These are phyloP conservation scores for Palaemon carinicauda DNA, from an alignment of 1,140 invertebrate genomes.

Conservation along the genomic window DNA sequence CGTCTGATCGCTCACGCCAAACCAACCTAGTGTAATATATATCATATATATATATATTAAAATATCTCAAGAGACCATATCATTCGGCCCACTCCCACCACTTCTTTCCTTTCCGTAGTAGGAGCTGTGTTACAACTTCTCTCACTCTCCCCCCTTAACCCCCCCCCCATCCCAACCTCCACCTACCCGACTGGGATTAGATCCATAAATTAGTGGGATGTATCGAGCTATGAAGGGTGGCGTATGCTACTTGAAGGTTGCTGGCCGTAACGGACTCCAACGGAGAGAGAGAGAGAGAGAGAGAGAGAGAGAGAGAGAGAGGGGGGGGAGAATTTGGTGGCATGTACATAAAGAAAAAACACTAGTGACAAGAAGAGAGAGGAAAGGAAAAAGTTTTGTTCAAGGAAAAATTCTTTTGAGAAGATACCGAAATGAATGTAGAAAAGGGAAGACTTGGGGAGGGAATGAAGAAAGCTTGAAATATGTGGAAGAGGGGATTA, in stretches of 20 bases:
- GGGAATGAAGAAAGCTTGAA: neutral
- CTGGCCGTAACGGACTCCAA: neutral
- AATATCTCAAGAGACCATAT: too few relatives aligned
- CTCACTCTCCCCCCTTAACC: neutral
- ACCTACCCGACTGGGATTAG: neutral
- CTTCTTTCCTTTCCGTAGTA: too few relatives aligned
- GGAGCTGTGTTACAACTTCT: neutral
- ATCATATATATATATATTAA: too few relatives aligned
- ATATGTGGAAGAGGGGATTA: neutral
- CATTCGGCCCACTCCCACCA: too few relatives aligned
- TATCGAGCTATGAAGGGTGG: neutral
- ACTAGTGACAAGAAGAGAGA: neutral
- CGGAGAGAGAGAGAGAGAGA: neutral
- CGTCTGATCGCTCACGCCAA: too few relatives aligned
- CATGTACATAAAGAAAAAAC: neutral
- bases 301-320: neutral
- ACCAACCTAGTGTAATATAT: too few relatives aligned
- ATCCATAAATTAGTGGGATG: too few relatives aligned
- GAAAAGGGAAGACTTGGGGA: neutral
- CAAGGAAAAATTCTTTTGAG: neutral
- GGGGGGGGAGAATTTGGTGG: neutral
- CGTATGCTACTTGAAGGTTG: neutral
- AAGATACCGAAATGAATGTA: neutral
- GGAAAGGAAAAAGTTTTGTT: neutral
- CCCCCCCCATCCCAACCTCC: neutral